Evolutionary conservation across 2,888 invertebrate genomes (phyloP).

Genomic region (Chesias legatella): DNA sequence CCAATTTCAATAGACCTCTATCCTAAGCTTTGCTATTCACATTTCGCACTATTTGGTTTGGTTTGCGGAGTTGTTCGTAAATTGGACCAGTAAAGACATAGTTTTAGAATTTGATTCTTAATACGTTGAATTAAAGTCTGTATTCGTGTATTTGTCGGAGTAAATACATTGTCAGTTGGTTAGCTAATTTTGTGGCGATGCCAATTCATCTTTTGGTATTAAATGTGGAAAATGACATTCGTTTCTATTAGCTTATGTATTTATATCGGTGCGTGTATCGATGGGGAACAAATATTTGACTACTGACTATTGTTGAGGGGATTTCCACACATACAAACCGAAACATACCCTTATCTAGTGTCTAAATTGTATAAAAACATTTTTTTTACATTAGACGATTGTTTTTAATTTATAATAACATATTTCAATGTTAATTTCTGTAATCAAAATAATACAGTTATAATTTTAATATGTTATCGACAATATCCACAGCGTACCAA

Average conservation of each 20-base stretch:
- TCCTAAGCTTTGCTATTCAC: neutral
- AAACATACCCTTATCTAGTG: no score
- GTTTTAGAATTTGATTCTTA: constrained; percentile 10
- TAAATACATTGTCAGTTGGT: constrained; percentile 43
- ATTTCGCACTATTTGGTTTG: constrained; percentile 1
- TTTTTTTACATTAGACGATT: no score
- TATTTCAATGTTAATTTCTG: no score
- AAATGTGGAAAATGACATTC: constrained; percentile 50
- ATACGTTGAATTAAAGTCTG: constrained; percentile 14
- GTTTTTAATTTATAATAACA: no score
- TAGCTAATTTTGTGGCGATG: constrained; percentile 59
- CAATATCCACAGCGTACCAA: no score
- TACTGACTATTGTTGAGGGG: constrained; percentile 17
- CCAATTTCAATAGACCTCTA: constrained; percentile 13
- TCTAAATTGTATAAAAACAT: no score
- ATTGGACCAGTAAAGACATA: constrained; percentile 10
- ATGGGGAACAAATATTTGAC: constrained; percentile 33
- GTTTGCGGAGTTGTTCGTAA: constrained; percentile 17
- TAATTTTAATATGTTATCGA: no score
- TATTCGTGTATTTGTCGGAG: constrained; percentile 20
- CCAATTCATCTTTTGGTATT: constrained; percentile 65
- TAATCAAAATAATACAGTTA: no score
- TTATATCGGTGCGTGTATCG: constrained; percentile 21
- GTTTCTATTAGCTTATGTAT: constrained; percentile 47
- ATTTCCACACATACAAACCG: no score